These are phyloP conservation scores for Eupsilia transversa DNA, from an alignment of 2,888 invertebrate genomes.

Conservation along the genomic window DNA sequence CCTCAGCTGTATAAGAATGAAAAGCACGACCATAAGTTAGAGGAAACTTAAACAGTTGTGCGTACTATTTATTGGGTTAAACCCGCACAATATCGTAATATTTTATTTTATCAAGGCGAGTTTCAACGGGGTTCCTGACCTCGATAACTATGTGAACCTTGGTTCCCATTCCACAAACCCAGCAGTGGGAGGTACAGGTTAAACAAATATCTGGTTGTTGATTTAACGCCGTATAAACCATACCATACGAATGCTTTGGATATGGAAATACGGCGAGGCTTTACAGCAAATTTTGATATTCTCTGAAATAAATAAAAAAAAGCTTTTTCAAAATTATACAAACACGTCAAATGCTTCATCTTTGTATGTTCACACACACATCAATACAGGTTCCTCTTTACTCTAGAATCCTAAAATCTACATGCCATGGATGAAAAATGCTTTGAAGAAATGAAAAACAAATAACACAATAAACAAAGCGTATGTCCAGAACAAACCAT, in stretches of 20 bases:
- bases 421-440: not conserved
- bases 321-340: not conserved
- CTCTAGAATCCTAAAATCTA: slow-evolving; percentile 1
- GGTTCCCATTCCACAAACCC: slow-evolving; percentile 38
- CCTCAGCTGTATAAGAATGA: slow-evolving; percentile 4
- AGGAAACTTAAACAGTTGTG: slow-evolving; percentile 38
- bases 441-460: slow-evolving; percentile 27
- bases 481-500: slow-evolving; percentile 22
- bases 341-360: not conserved
- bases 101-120: slow-evolving; percentile 62
- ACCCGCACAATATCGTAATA: slow-evolving; percentile 37
- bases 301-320: not conserved
- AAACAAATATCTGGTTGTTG: slow-evolving; percentile 29
- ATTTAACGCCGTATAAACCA: slow-evolving; percentile 11
- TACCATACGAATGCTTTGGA: slow-evolving; percentile 1
- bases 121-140: slow-evolving; percentile 57
- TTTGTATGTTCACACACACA: not conserved
- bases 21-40: not conserved
- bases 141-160: slow-evolving; percentile 45
- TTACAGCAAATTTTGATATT: not conserved
- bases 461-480: slow-evolving; percentile 26
- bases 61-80: slow-evolving; percentile 32
- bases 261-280: not conserved
- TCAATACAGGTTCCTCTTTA: not conserved
- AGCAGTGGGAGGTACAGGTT: slow-evolving; percentile 28